phyloP scores from a whole-genome alignment of 2,797 vertebrate genomes.

The Anisognathus igniventris region DNA sequence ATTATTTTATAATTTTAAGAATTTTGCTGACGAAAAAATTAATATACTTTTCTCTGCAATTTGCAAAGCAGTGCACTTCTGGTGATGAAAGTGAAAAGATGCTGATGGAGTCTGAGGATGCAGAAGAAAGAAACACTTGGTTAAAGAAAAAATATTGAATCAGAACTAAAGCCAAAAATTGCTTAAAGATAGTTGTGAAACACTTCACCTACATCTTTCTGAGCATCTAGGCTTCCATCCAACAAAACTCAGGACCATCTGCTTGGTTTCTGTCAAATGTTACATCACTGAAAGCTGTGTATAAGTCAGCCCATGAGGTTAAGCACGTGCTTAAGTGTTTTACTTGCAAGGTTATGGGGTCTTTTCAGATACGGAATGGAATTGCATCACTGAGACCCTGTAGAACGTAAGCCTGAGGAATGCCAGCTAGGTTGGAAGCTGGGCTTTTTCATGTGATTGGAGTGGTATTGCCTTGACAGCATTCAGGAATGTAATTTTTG shows the following conservation, averaged over 20 bases:
- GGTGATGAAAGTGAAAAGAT: background rate
- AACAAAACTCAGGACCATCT: background rate
- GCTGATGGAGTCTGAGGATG: background rate
- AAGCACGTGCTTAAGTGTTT: background rate
- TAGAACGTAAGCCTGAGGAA: background rate
- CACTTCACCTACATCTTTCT: background rate
- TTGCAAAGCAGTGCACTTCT: background rate
- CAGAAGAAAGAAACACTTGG: background rate
- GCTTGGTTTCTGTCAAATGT: background rate
- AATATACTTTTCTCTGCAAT: background rate
- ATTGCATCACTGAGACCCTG: background rate
- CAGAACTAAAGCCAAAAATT: background rate
- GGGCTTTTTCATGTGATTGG: background rate
- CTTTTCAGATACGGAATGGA: background rate
- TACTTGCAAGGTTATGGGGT: background rate
- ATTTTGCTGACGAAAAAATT: background rate
- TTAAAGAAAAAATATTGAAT: background rate
- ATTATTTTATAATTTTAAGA: background rate
- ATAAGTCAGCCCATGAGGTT: background rate
- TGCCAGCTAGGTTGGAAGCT: background rate
- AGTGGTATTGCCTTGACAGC: background rate
- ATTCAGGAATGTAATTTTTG: background rate
- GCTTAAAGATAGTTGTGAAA: background rate
- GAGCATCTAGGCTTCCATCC: background rate
- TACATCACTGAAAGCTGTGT: background rate